These are phyloP conservation scores for Menura novaehollandiae DNA, from an alignment of 2,113 vertebrate genomes.

Conservation along the genomic window DNA sequence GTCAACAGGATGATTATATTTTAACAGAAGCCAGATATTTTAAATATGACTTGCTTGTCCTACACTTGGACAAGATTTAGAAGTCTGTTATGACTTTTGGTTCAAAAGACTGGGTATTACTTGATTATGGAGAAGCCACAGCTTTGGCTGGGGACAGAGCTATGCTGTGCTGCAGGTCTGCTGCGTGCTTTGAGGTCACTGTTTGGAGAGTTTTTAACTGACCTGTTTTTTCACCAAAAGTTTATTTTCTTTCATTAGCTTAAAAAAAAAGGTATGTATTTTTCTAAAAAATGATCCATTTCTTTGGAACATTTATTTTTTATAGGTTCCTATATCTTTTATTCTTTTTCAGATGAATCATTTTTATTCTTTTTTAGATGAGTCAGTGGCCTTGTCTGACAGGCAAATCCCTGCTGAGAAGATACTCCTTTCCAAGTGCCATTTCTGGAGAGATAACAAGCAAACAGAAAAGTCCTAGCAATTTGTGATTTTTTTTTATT, in stretches of 20 bases:
- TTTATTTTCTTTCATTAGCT: not conserved
- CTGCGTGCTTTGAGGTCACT: not conserved
- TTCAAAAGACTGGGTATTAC: not conserved
- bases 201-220: not conserved
- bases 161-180: not conserved
- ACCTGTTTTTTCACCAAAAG: not conserved
- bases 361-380: not conserved
- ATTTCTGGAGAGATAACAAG: not conserved
- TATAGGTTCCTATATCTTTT: not conserved
- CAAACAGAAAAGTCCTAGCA: not conserved
- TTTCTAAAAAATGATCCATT: not conserved
- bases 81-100: not conserved
- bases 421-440: not conserved
- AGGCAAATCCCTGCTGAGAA: not conserved
- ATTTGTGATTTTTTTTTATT: not conserved
- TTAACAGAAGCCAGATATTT: not conserved
- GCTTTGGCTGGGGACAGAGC: not conserved
- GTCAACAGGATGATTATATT: not conserved
- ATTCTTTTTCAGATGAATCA: not conserved
- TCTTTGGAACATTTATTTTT: not conserved
- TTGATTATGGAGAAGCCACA: not conserved
- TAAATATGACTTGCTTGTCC: not conserved
- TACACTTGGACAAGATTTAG: not conserved
- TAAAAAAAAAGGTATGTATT: not conserved
- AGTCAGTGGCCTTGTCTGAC: not conserved